Evolutionary conservation across 1,140 invertebrate species (phyloP), one percentile per base, ranked within the genome.

Genomic region (Drosophila kanapiae): DNA sequence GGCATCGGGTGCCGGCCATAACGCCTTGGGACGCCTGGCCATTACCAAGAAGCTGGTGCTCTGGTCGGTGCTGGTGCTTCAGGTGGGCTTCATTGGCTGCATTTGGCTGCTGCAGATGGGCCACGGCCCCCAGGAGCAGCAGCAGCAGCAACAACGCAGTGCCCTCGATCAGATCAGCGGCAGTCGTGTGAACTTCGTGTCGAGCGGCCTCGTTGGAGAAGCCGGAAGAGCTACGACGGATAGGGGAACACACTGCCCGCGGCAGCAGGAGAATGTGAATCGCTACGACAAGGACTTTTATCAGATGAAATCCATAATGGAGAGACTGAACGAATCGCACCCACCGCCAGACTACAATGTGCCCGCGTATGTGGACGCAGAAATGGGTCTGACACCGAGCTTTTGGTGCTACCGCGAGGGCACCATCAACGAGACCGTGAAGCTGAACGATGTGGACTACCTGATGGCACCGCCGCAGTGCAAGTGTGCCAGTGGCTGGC

Each of bases 401-500:
- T 91, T 93, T 2, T 95, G 94, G 57, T 82, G 94, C 62, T 95
- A 95, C 78, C 94, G 94, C 80, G 93, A 93, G 16, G 90, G 93
- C 13, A 95, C 94, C 11, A 93, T 94, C 0, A 93, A 95, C 74
- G 91, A 94, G 40, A 65, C 31, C 6, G 47, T 37, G n/a, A 48
- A 45, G 11, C 45, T 57, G 1, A 64, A 69, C 57, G 69, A 78
- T 27, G 51, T 82, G 38, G 78, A 91, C 48, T 76, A 85, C 47
- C 33, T 87, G 16, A 56, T 71, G 65, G 64, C 58, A 4, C 81
- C 68, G 37, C 60, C 93, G 62, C 94, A 94, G 74, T 95, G 95
- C 76, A 87, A 93, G 5, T 96, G 95, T 78, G 91, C 93, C 51
- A 93, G 91, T 35, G 95, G 95, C 8, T 96, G 95, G 95, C 95